phyloP scores from a whole-genome alignment of 2,797 vertebrate species.

The Aeoliscus strigatus region DNA sequence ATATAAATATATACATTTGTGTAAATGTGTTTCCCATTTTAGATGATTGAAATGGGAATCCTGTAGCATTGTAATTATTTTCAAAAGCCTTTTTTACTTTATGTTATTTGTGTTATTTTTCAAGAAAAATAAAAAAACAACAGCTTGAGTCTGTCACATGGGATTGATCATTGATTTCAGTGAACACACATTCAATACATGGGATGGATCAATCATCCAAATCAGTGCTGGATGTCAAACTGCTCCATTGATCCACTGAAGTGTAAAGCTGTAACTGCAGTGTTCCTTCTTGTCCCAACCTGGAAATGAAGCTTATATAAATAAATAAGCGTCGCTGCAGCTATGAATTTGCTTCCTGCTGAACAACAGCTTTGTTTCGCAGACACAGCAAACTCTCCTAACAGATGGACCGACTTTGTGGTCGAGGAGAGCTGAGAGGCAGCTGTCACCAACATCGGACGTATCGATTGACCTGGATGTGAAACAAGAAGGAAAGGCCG shows the following conservation, averaged over 20 bases:
- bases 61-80: slow-evolving; percentile 83
- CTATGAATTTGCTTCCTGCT: slow-evolving; percentile 1
- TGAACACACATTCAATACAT: too few relatives aligned
- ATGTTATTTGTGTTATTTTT: slow-evolving; percentile 76
- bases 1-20: slow-evolving; percentile 78
- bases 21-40: slow-evolving; percentile 76
- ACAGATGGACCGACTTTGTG: slow-evolving; percentile 16
- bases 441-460: slow-evolving; percentile 5
- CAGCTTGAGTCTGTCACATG: not conserved
- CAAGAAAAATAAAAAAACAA: slow-evolving; percentile 70
- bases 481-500: slow-evolving; percentile 57
- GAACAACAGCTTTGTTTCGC: not conserved
- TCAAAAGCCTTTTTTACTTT: slow-evolving; percentile 71
- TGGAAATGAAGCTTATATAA: slow-evolving; percentile 58
- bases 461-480: slow-evolving; percentile 63
- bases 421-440: not conserved
- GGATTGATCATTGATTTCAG: too few relatives aligned
- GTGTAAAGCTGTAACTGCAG: not conserved
- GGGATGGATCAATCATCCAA: too few relatives aligned
- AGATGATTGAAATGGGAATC: slow-evolving; percentile 64
- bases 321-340: slow-evolving; percentile 30
- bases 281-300: slow-evolving; percentile 48
- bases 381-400: not conserved
- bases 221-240: too few relatives aligned
- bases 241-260: too few relatives aligned